These are phyloP conservation scores for Muscidifurax raptorellus DNA, from an alignment of 1,140 invertebrate species.

Conservation along the genomic window DNA sequence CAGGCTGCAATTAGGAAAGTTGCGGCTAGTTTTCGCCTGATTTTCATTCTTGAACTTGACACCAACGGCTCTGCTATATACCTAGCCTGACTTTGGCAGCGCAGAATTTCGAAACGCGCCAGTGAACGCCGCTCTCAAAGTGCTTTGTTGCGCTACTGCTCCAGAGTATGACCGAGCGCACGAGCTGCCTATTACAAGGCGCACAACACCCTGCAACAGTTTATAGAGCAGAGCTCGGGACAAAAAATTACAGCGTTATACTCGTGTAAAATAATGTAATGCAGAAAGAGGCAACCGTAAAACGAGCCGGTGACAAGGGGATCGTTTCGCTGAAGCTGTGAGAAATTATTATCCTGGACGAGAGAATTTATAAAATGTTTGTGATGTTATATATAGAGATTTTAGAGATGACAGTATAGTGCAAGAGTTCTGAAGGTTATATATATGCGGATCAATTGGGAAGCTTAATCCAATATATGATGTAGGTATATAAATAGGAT, in stretches of 20 bases:
- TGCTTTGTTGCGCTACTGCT: slow-evolving; percentile 4
- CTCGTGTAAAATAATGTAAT: background rate
- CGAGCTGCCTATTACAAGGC: background rate
- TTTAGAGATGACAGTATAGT: background rate
- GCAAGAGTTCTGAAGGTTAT: background rate
- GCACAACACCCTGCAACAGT: background rate
- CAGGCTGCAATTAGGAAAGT: background rate
- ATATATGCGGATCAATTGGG: background rate
- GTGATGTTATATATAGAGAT: background rate
- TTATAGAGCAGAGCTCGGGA: background rate
- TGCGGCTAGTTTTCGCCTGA: background rate
- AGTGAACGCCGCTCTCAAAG: slow-evolving; percentile 15
- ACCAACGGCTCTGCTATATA: background rate
- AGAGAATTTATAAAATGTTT: no score
- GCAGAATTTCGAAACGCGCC: background rate
- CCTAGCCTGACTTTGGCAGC: background rate
- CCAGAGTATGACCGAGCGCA: background rate
- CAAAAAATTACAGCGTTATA: background rate
- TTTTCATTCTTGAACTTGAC: background rate
- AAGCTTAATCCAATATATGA: background rate
- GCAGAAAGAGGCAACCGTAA: background rate
- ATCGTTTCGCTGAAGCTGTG: background rate
- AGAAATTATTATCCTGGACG: slow-evolving; percentile 2
- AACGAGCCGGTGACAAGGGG: background rate
- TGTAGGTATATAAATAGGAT: background rate